Evolutionary conservation across 2,888 invertebrate genomes (phyloP).

Genomic region (Mamestra brassicae): DNA sequence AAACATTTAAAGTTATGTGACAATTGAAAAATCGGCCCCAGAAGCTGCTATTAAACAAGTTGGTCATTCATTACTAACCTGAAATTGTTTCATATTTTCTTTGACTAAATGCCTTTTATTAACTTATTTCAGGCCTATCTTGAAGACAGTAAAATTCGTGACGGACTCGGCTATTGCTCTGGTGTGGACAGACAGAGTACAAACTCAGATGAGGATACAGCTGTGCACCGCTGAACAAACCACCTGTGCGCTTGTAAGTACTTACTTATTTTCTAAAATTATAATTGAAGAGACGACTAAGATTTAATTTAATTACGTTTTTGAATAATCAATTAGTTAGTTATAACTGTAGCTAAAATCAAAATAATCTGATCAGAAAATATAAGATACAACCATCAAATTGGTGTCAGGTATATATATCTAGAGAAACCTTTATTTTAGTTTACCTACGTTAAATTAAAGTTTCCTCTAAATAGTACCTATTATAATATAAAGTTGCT

Average conservation of each 20-base stretch:
- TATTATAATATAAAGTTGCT: too few relatives aligned
- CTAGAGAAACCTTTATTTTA: too few relatives aligned
- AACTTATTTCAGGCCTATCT: constrained; percentile 87
- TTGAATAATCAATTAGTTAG: neutral
- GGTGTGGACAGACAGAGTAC: constrained; percentile 97
- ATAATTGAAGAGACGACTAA: too few relatives aligned
- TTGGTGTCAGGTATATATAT: too few relatives aligned
- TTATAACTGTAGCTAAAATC: neutral
- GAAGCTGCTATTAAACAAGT: too few relatives aligned
- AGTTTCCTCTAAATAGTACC: too few relatives aligned
- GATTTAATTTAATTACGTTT: neutral
- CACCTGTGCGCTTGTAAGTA: constrained; percentile 76
- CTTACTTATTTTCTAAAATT: neutral
- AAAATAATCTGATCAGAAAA: neutral
- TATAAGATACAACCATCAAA: neutral
- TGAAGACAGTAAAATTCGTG: constrained; percentile 95
- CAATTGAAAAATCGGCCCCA: too few relatives aligned
- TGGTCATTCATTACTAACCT: too few relatives aligned
- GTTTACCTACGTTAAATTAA: too few relatives aligned
- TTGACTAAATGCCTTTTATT: neutral
- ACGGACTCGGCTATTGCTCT: constrained; percentile 93
- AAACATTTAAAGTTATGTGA: too few relatives aligned
- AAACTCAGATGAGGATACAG: constrained; percentile 92
- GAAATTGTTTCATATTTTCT: neutral
- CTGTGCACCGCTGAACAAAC: constrained; percentile 90